A percentile compares a stretch with the other conserved stretches of the same genome.
These are phyloP conservation scores for Pollenia labialis DNA, from an alignment of 2,888 invertebrate species.

Conservation along the genomic window DNA sequence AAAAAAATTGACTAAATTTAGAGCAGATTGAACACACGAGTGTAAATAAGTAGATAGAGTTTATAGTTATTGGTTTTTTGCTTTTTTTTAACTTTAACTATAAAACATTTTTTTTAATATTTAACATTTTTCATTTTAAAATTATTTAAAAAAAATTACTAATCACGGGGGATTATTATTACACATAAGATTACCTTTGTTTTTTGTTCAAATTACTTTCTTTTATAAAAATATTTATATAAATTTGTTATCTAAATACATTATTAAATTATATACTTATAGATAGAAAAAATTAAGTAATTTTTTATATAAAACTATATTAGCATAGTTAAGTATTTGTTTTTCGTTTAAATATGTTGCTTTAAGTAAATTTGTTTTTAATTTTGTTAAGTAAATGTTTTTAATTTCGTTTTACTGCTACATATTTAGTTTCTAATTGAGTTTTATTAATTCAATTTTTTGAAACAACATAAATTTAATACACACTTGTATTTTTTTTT, in stretches of 20 bases:
- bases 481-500: neutral
- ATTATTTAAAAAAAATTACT: neutral
- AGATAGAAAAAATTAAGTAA: slow-evolving; percentile 24
- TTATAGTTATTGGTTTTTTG: slow-evolving; percentile 1
- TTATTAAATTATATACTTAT: slow-evolving; percentile 5
- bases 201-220: slow-evolving; percentile 6
- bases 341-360: neutral
- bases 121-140: slow-evolving; percentile 12
- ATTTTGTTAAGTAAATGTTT: slow-evolving; percentile 29
- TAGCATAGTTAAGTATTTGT: slow-evolving; percentile 5
- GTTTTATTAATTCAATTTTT: neutral
- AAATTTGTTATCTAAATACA: slow-evolving; percentile 25
- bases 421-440: neutral
- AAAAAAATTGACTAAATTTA: neutral
- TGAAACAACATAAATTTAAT: slow-evolving; percentile 41
- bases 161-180: slow-evolving; percentile 33
- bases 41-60: slow-evolving; percentile 4
- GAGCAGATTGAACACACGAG: neutral
- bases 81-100: neutral
- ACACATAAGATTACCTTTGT: slow-evolving; percentile 6
- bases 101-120: neutral
- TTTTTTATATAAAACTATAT: neutral
- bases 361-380: slow-evolving; percentile 33
- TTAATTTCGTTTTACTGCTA: neutral
- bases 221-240: slow-evolving; percentile 3